Percentiles rank a stretch among this genome's conserved stretches.
Evolutionary conservation across 2,888 invertebrate species (phyloP).

Genomic region (Plagiodera versicolora): DNA sequence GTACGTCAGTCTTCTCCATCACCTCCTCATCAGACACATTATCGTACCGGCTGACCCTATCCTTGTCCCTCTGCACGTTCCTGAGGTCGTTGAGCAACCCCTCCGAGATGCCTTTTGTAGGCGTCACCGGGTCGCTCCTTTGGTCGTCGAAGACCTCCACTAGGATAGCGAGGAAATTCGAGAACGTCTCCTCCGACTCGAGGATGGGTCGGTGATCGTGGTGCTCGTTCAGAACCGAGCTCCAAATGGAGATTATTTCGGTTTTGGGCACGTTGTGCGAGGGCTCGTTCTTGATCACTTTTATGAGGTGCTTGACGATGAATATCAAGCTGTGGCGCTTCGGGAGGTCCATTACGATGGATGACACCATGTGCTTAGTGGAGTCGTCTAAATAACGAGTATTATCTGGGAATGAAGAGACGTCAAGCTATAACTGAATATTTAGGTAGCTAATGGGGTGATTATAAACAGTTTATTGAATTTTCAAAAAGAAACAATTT

Average conservation of each 20-base stretch:
- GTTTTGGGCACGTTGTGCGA: constrained; percentile 38
- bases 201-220: constrained; percentile 14
- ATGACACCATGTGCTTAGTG: constrained; percentile 34
- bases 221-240: constrained; percentile 34
- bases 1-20: constrained; percentile 38
- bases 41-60: constrained; percentile 37
- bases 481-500: too few species aligned
- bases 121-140: constrained; percentile 17
- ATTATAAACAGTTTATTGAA: too few species aligned
- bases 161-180: constrained; percentile 29
- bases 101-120: constrained; percentile 21
- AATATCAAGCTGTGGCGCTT: constrained; percentile 44
- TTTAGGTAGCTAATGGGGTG: too few species aligned
- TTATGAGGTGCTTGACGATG: constrained; percentile 43
- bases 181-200: constrained; percentile 27
- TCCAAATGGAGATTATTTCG: constrained; percentile 43
- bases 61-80: constrained; percentile 33
- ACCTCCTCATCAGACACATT: constrained; percentile 32
- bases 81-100: constrained; percentile 35
- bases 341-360: constrained; percentile 38
- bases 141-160: constrained; percentile 32
- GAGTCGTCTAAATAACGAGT: constrained; percentile 31
- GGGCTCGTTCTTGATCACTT: constrained; percentile 38
- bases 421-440: too few species aligned
- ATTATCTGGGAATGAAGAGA: constrained; percentile 32